Evolutionary conservation across 37 sponge, comb jelly and placozoan species (phyloP).

Genomic region (Theonella swinhoei): DNA sequence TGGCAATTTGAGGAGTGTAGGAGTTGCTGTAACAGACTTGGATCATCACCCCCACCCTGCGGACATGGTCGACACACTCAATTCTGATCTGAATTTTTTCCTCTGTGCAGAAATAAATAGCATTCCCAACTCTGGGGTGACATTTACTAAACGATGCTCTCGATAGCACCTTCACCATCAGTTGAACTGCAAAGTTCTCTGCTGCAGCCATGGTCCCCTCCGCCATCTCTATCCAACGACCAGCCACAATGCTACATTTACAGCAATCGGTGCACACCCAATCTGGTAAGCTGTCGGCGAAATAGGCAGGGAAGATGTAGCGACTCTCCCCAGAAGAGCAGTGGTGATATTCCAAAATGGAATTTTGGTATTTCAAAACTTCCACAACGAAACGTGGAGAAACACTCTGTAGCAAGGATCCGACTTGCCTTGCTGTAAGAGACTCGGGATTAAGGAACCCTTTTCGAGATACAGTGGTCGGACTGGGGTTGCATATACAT

Average conservation of each 20-base stretch:
- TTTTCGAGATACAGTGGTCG: not conserved
- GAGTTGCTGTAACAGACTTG: not conserved
- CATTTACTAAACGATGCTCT: not conserved
- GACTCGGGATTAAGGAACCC: not conserved
- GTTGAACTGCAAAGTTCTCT: not conserved
- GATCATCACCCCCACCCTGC: not conserved
- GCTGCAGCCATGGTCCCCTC: not conserved
- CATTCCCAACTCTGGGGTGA: not conserved
- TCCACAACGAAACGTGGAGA: not conserved
- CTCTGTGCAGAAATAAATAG: not conserved
- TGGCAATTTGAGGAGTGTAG: not conserved
- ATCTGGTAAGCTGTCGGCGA: not conserved
- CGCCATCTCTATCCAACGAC: not conserved
- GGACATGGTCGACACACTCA: not conserved
- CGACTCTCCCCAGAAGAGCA: not conserved
- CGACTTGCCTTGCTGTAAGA: not conserved
- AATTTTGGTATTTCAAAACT: not conserved
- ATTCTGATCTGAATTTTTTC: not conserved
- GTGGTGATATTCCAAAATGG: not conserved
- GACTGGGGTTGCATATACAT: not conserved
- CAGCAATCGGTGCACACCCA: not conserved
- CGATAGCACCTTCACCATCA: not conserved
- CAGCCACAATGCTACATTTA: not conserved
- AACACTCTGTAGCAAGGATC: not conserved
- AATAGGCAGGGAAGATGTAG: not conserved